These are phyloP conservation scores for Theocolax elegans DNA, from an alignment of 1,140 invertebrate species.

Conservation along the genomic window DNA sequence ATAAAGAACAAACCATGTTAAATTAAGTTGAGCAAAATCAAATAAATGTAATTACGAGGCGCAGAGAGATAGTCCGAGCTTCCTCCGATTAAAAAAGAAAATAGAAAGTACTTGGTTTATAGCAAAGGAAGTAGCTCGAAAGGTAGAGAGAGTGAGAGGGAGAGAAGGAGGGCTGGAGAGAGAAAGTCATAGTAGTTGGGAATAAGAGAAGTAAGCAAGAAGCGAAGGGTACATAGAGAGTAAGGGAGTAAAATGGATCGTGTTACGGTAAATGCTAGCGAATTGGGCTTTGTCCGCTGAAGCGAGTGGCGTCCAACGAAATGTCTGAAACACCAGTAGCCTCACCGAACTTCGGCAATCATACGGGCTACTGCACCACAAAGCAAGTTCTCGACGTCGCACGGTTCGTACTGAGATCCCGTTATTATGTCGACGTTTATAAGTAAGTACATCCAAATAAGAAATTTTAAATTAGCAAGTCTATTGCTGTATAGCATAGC, in stretches of 20 bases:
- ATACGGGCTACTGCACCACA: conserved; percentile 63
- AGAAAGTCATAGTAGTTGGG: too few species aligned
- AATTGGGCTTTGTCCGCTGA: conserved; percentile 38
- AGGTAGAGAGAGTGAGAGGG: conserved; percentile 14
- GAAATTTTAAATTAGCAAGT: conserved; percentile 43
- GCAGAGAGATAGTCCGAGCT: too few species aligned
- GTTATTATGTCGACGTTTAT: conserved; percentile 52
- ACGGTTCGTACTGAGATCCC: conserved; percentile 48
- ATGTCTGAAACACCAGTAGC: conserved; percentile 59
- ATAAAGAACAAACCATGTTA: too few species aligned
- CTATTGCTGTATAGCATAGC: too few species aligned
- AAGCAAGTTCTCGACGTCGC: conserved; percentile 50
- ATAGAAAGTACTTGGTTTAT: too few species aligned
- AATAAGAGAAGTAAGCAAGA: too few species aligned
- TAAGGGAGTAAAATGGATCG: conserved; percentile 4
- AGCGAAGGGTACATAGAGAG: neutral
- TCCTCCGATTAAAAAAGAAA: too few species aligned
- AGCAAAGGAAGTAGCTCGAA: neutral
- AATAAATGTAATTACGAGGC: too few species aligned
- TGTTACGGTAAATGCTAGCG: conserved; percentile 29
- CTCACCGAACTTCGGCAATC: conserved; percentile 63
- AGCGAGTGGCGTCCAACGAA: conserved; percentile 47
- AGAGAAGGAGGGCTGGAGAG: neutral
- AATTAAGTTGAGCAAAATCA: too few species aligned
- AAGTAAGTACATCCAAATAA: conserved; percentile 39